Conservation (phyloP, 2,797 vertebrate genomes). For the Tapera naevia region DNA sequence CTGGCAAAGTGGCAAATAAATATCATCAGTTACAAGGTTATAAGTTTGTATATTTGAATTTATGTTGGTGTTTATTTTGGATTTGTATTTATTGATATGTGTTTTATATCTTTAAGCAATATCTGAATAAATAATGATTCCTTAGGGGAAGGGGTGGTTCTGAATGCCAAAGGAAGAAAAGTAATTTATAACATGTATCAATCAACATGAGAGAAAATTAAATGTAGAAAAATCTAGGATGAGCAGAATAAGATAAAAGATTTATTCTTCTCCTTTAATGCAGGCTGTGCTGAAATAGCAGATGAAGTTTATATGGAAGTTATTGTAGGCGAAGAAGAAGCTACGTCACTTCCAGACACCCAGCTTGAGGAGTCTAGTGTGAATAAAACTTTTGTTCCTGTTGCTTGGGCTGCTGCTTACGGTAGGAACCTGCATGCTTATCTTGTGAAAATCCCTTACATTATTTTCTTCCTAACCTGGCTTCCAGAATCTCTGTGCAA, state of each 20-base stretch:
- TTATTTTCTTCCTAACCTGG: background rate
- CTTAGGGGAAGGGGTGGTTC: background rate
- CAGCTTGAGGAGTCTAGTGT: constrained; percentile 81
- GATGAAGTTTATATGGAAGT: constrained; percentile 92
- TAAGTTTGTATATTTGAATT: background rate
- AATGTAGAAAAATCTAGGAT: background rate
- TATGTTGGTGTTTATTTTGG: background rate
- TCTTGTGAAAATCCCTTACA: background rate
- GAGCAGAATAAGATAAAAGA: constrained; percentile 1
- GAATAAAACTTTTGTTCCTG: constrained; percentile 87
- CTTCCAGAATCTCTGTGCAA: background rate
- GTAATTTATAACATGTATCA: background rate
- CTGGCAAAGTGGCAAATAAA: background rate
- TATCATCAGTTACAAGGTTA: background rate
- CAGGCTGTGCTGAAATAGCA: constrained; percentile 86
- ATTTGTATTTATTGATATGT: background rate
- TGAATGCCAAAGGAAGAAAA: constrained; percentile 32
- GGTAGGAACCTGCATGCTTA: constrained; percentile 75
- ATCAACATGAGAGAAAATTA: background rate
- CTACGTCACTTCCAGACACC: constrained; percentile 79
- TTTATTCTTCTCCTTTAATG: constrained; percentile 51
- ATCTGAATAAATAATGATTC: constrained; percentile 17
- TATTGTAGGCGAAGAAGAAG: constrained; percentile 88
- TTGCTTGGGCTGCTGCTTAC: constrained; percentile 88
- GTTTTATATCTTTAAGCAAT: constrained; percentile 31